Conservation (phyloP, 2,888 invertebrate genomes). For the Macaria notata region DNA sequence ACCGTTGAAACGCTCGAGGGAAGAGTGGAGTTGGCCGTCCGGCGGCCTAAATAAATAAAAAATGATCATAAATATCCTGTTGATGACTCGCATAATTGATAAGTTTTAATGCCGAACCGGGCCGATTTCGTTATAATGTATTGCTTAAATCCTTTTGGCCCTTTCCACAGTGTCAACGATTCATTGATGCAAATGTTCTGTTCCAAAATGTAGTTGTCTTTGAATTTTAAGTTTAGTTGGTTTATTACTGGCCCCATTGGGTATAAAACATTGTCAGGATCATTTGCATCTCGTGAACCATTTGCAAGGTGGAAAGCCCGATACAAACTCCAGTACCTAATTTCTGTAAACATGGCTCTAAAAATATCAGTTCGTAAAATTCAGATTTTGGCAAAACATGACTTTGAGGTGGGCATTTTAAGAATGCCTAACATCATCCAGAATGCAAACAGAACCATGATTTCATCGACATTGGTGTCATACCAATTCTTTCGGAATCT, state of each 20-base stretch:
- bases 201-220: slow-evolving; percentile 19
- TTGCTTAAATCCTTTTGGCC: slow-evolving; percentile 22
- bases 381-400: slow-evolving; percentile 29
- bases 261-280: slow-evolving; percentile 4
- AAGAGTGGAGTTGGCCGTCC: slow-evolving; percentile 8
- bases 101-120: slow-evolving; percentile 26
- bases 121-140: slow-evolving; percentile 27
- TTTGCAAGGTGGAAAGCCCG: slow-evolving; percentile 30
- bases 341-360: slow-evolving; percentile 17
- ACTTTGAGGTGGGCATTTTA: slow-evolving; percentile 22
- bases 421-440: slow-evolving; percentile 24
- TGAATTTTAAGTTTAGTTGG: slow-evolving; percentile 12
- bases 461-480: neutral
- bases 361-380: slow-evolving; percentile 23
- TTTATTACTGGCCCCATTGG: slow-evolving; percentile 22
- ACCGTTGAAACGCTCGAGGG: slow-evolving; percentile 15
- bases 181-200: slow-evolving; percentile 11
- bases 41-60: slow-evolving; percentile 24
- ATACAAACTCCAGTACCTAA: slow-evolving; percentile 23
- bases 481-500: slow-evolving; percentile 5
- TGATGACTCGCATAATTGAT: slow-evolving; percentile 26
- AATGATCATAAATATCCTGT: slow-evolving; percentile 31
- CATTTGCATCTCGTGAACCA: slow-evolving; percentile 13
- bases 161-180: slow-evolving; percentile 28
- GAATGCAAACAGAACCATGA: slow-evolving; percentile 4